Evolutionary conservation across 2,888 invertebrate species (phyloP).

Genomic region (Heteropelma amictum): DNA sequence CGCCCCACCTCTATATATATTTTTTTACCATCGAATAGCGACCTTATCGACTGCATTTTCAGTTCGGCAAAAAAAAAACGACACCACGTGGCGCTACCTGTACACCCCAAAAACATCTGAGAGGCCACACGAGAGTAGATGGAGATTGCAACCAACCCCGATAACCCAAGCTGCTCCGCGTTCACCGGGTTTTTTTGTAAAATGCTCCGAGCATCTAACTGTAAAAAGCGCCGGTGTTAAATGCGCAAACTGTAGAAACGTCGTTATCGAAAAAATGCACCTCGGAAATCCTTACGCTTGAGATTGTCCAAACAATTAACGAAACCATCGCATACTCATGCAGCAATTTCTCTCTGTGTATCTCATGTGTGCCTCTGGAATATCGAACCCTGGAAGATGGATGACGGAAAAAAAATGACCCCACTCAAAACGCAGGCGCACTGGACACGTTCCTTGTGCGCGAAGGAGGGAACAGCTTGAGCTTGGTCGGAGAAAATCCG

Average conservation of each 20-base stretch:
- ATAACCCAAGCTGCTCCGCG: too few species aligned
- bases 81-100: constrained; percentile 8
- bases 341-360: not conserved
- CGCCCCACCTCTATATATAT: too few species aligned
- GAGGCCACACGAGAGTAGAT: too few species aligned
- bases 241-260: not conserved
- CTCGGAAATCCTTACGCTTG: not conserved
- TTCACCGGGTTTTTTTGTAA: constrained; percentile 6
- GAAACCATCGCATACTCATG: not conserved
- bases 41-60: not conserved
- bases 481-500: constrained; percentile 18
- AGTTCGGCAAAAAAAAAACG: not conserved
- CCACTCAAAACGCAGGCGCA: constrained; percentile 21
- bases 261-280: not conserved
- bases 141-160: too few species aligned
- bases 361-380: not conserved
- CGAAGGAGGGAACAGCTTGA: constrained; percentile 13
- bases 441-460: not conserved
- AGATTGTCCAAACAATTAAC: not conserved
- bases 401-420: not conserved
- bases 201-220: constrained; percentile 8
- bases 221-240: not conserved
- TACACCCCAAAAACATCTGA: too few species aligned
- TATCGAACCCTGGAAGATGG: not conserved
- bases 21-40: too few species aligned